phyloP scores from a whole-genome alignment of 2,113 vertebrate genomes.

The Chlorodrepanis virens region DNA sequence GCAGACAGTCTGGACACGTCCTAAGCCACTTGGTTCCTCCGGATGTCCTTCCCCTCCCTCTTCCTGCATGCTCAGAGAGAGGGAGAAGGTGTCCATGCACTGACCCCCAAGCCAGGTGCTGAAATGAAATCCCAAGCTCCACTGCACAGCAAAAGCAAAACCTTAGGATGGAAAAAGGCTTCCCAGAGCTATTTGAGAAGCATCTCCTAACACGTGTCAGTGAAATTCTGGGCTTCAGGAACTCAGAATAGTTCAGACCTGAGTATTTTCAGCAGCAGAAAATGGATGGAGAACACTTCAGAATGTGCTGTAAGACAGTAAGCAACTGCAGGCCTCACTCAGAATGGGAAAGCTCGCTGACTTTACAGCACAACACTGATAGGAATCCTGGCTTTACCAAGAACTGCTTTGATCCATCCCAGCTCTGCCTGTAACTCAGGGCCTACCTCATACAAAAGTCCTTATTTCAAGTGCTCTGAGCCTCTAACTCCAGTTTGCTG shows the following conservation, averaged over 20 bases:
- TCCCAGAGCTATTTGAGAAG: neutral
- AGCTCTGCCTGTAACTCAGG: neutral
- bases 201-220: neutral
- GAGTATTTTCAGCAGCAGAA: neutral
- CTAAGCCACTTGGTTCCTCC: neutral
- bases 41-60: neutral
- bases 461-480: neutral
- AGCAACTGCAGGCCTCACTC: neutral
- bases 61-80: neutral
- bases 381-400: neutral
- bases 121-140: neutral
- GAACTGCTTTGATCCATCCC: neutral
- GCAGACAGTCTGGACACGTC: neutral
- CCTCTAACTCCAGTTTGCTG: neutral
- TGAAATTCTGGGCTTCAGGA: neutral
- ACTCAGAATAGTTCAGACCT: neutral
- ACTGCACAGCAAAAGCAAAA: neutral
- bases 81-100: neutral
- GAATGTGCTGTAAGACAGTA: neutral
- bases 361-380: neutral
- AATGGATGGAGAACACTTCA: neutral
- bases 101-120: neutral
- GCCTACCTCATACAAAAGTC: neutral
- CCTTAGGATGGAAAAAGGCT: neutral
- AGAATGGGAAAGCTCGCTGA: neutral